Conservation (phyloP, 1,140 invertebrate genomes). For the Calosoma granatense region DNA sequence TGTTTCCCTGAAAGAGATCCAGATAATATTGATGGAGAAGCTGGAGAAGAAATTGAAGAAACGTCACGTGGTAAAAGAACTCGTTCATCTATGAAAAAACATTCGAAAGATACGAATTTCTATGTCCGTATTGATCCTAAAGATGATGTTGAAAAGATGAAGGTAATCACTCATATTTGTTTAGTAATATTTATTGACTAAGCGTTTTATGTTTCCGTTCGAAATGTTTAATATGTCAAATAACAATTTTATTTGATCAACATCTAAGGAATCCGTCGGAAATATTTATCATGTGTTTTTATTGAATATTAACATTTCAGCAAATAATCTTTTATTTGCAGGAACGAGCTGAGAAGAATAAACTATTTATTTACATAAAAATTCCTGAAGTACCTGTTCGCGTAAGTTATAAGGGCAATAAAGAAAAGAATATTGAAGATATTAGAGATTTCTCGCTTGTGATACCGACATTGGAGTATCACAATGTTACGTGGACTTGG, state of each 20-base stretch:
- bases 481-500: slow-evolving; percentile 99
- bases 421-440: slow-evolving; percentile 97
- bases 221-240: too few species aligned
- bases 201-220: too few species aligned
- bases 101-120: slow-evolving; percentile 73
- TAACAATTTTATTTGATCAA: too few species aligned
- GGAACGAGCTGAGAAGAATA: slow-evolving; percentile 96
- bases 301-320: background rate
- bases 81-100: slow-evolving; percentile 41
- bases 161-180: slow-evolving; percentile 46
- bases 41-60: slow-evolving; percentile 43
- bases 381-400: slow-evolving; percentile 93
- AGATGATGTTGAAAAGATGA: slow-evolving; percentile 98
- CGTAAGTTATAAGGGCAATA: slow-evolving; percentile 95
- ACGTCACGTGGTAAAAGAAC: slow-evolving; percentile 30
- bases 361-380: slow-evolving; percentile 97
- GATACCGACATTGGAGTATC: slow-evolving; percentile 93
- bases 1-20: slow-evolving; percentile 96
- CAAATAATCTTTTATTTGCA: slow-evolving; percentile 30
- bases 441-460: slow-evolving; percentile 87
- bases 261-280: too few species aligned
- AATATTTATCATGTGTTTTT: background rate
- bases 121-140: slow-evolving; percentile 75
- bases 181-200: slow-evolving; percentile 7
- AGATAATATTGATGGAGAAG: slow-evolving; percentile 65